Evolutionary conservation across 2,797 vertebrate genomes (phyloP).

Genomic region (Bradypus variegatus): DNA sequence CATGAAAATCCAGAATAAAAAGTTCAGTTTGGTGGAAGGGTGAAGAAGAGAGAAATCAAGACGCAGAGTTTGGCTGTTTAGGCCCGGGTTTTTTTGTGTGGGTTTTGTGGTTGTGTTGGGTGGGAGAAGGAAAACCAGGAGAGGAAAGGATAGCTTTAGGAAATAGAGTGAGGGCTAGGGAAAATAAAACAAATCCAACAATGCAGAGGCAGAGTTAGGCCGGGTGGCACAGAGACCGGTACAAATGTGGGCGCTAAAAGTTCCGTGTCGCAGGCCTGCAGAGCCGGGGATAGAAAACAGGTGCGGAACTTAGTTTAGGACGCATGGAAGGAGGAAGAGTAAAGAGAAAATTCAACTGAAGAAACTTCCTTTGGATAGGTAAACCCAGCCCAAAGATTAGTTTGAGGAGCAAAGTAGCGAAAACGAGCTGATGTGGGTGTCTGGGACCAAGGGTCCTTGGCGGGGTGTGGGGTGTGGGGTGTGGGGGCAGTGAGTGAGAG

Average conservation of each 20-base stretch:
- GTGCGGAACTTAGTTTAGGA: not conserved
- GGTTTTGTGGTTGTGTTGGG: not conserved
- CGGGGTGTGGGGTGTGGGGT: not conserved
- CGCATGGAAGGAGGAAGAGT: not conserved
- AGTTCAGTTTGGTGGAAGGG: not conserved
- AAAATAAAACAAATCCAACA: not conserved
- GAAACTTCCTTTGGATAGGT: slow-evolving; percentile 10
- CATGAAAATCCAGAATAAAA: not conserved
- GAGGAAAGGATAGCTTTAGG: not conserved
- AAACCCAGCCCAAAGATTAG: slow-evolving; percentile 7
- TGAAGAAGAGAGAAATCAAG: not conserved
- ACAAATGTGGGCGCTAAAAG: not conserved
- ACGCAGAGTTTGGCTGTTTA: not conserved
- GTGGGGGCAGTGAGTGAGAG: not conserved
- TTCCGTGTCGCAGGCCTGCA: not conserved
- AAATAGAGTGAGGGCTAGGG: not conserved
- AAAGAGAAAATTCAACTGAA: not conserved
- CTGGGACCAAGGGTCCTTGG: not conserved
- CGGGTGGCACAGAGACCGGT: not conserved
- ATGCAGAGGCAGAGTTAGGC: not conserved
- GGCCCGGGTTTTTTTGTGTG: not conserved
- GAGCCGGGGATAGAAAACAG: not conserved
- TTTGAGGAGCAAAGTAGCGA: not conserved
- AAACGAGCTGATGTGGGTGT: not conserved
- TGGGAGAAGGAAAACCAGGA: not conserved